Evolutionary conservation across 2,113 vertebrate genomes (phyloP), one percentile per base, ranked within the genome.

Genomic region (Pleuronectes platessa): DNA sequence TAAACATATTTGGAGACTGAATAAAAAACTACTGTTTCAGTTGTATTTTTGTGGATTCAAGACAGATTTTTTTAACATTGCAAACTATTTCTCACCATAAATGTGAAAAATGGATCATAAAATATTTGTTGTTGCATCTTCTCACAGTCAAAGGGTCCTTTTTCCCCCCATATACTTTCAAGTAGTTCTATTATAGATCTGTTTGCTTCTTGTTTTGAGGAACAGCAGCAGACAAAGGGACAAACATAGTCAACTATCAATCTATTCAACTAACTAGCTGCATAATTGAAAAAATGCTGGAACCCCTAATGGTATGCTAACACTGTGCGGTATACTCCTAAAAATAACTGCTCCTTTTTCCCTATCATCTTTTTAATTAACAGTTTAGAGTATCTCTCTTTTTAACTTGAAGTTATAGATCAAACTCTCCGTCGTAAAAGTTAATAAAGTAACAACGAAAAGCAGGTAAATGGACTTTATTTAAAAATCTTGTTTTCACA

Each of bases 161-260:
- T 40, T 40, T 42, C 2, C 0, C 40, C 9, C 37, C 37, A 82
- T 83, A 81, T 82, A 82, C 35, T 3, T 21, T 49, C 60, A n/a
- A 20, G 37, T 15, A 63, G 78, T 70, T 80, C 82, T 53, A 61
- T 76, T 58, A 65, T 58, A 68, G 79, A 76, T 37, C 71, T 76
- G 71, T 81, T 81, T 74, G 61, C 64, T 73, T 26, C 42, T 77
- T 76, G 17, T 78, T 61, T 55, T 49, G 37, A 61, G 35, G 24
- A 82, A 14, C 62, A 82, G 75, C 79, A 80, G 27, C 58, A 60
- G 47, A 56, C 23, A 12, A 49, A 37, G 51, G n/a, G 27, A 64
- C 24, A 59, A 54, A 69, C 6, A 0, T 55, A 17, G 51, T 35
- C 6, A 21, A 0, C 42, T 18, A 26, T 49, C 62, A 1, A 21